Percentiles rank a stretch among this genome's conserved stretches.
Evolutionary conservation across 2,888 invertebrate species (phyloP).

Genomic region (Megastigmus dorsalis): DNA sequence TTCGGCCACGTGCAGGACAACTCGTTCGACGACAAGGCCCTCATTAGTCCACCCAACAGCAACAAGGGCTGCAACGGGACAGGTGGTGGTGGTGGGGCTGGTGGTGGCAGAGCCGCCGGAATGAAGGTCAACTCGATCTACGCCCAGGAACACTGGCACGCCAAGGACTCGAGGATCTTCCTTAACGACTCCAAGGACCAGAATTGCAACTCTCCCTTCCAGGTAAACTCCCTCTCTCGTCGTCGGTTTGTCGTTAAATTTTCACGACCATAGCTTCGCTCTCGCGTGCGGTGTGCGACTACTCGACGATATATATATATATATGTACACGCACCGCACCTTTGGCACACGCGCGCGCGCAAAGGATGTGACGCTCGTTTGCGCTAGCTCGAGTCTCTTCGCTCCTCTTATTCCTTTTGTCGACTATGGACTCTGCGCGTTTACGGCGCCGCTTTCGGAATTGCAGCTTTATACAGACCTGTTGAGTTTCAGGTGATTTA

Average conservation of each 20-base stretch:
- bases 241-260: slow-evolving; percentile 8
- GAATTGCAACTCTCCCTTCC: slow-evolving; percentile 61
- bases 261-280: slow-evolving; percentile 24
- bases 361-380: not conserved
- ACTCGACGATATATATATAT: too few relatives aligned
- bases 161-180: slow-evolving; percentile 66
- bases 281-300: too few relatives aligned
- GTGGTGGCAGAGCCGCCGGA: slow-evolving; percentile 55
- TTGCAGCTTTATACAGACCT: too few relatives aligned
- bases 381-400: not conserved
- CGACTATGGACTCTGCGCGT: too few relatives aligned
- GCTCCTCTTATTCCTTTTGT: not conserved
- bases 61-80: slow-evolving; percentile 14
- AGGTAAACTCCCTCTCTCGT: slow-evolving; percentile 61
- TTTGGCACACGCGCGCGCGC: slow-evolving; percentile 1
- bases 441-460: too few relatives aligned
- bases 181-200: slow-evolving; percentile 67
- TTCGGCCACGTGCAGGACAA: slow-evolving; percentile 57
- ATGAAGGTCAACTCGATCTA: slow-evolving; percentile 73
- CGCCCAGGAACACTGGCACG: slow-evolving; percentile 69
- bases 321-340: too few relatives aligned
- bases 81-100: not conserved
- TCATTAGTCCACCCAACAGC: slow-evolving; percentile 62
- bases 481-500: slow-evolving; percentile 14
- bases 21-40: slow-evolving; percentile 61